A percentile compares a stretch with the other conserved stretches of the same genome.
These are phyloP conservation scores for Hermatobates lingyangjiaoensis DNA, from an alignment of 1,140 invertebrate genomes.

Conservation along the genomic window DNA sequence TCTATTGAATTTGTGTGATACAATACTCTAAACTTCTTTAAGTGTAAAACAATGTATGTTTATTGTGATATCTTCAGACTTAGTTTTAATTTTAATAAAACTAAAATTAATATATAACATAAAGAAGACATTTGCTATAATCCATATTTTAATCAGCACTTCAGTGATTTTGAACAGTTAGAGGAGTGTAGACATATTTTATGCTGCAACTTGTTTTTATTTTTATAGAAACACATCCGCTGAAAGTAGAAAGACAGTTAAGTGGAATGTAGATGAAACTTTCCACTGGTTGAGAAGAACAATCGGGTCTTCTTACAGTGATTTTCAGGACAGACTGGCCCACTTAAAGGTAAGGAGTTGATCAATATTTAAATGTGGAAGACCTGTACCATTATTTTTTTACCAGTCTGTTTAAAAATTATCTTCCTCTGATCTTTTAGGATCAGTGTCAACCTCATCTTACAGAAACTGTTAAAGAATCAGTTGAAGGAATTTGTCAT, in stretches of 20 bases:
- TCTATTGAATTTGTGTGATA: too few relatives aligned
- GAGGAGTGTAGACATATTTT: too few relatives aligned
- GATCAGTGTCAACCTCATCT: conserved; percentile 88
- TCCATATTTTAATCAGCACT: too few relatives aligned
- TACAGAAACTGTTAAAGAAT: conserved; percentile 78
- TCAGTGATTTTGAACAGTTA: too few relatives aligned
- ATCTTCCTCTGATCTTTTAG: conserved; percentile 31
- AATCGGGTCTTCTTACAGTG: conserved; percentile 88
- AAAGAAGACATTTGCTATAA: too few relatives aligned
- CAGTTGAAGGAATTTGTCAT: conserved; percentile 85
- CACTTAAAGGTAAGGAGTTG: conserved; percentile 39
- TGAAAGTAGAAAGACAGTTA: conserved; percentile 88
- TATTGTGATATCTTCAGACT: too few relatives aligned
- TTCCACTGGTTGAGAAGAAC: conserved; percentile 88
- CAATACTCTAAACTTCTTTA: too few relatives aligned
- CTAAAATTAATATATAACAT: too few relatives aligned
- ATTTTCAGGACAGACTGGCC: conserved; percentile 65
- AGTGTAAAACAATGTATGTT: too few relatives aligned
- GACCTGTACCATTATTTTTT: too few relatives aligned
- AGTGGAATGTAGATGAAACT: conserved; percentile 96
- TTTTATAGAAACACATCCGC: conserved; percentile 56
- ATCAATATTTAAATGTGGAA: neutral
- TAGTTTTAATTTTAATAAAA: too few relatives aligned
- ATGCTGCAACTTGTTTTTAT: too few relatives aligned
- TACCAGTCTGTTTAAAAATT: neutral